A percentile compares a stretch with the other conserved stretches of the same genome.
Conservation (phyloP, 2,888 invertebrate genomes). For the Agrotis exclamationis region DNA sequence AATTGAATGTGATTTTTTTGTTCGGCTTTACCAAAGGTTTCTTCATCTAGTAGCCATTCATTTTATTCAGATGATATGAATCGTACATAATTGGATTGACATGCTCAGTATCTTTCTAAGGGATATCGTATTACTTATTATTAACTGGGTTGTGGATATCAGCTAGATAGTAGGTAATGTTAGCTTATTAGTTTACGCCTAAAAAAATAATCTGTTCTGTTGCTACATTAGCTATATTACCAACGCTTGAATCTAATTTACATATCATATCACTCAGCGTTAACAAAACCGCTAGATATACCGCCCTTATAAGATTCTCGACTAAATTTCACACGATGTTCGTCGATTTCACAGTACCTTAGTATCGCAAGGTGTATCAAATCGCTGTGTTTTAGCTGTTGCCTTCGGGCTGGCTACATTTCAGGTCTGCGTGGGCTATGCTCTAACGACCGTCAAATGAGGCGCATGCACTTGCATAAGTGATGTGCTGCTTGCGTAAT, state of each 20-base stretch:
- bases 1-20: slow-evolving; percentile 5
- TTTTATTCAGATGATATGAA: too few relatives aligned
- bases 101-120: too few relatives aligned
- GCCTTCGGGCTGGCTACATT: slow-evolving; percentile 51
- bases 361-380: slow-evolving; percentile 50
- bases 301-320: neutral
- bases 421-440: slow-evolving; percentile 55
- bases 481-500: slow-evolving; percentile 86
- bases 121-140: too few relatives aligned
- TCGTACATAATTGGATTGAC: too few relatives aligned
- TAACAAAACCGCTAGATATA: too few relatives aligned
- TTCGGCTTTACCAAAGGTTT: neutral
- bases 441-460: slow-evolving; percentile 88
- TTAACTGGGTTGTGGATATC: too few relatives aligned
- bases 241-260: too few relatives aligned
- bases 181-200: too few relatives aligned
- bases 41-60: neutral
- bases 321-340: slow-evolving; percentile 31
- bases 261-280: too few relatives aligned
- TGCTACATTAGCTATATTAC: too few relatives aligned
- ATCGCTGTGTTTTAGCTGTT: slow-evolving; percentile 47
- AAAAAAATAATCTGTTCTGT: too few relatives aligned
- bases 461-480: slow-evolving; percentile 87
- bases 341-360: slow-evolving; percentile 48
- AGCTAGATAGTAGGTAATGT: too few relatives aligned